Percentiles rank a stretch among this genome's conserved stretches.
Conservation (phyloP, 2,888 invertebrate species). For the Pristionchus exspectatus region DNA sequence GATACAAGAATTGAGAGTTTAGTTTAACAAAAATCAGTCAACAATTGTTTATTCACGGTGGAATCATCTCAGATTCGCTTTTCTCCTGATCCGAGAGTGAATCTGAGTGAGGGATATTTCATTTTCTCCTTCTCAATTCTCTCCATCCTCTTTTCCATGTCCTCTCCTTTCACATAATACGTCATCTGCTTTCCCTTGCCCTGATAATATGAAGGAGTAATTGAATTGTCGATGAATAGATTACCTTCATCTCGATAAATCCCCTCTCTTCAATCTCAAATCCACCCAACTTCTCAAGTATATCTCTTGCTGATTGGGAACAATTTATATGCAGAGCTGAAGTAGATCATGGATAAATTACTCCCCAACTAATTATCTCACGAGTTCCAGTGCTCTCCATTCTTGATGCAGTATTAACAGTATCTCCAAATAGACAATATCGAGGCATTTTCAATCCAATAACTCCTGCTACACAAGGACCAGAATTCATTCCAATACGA, state of each 20-base stretch:
- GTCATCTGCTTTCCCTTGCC: conserved; percentile 80
- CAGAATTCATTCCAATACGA: conserved; percentile 68
- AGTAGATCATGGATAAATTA: neutral
- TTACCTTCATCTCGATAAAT: conserved; percentile 80
- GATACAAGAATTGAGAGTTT: neutral
- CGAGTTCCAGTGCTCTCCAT: conserved; percentile 71
- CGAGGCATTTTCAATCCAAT: conserved; percentile 66
- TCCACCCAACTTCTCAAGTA: conserved; percentile 80
- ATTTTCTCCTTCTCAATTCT: conserved; percentile 62
- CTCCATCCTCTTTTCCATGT: conserved; percentile 70
- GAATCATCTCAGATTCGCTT: neutral
- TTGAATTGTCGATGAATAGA: neutral
- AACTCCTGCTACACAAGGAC: conserved; percentile 67
- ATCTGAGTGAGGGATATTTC: conserved; percentile 62
- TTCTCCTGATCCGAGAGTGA: conserved; percentile 49
- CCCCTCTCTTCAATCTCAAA: conserved; percentile 80
- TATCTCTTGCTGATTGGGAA: conserved; percentile 64
- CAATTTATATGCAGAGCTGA: conserved; percentile 67
- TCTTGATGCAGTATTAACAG: conserved; percentile 67
- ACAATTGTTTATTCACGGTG: neutral
- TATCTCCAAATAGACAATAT: conserved; percentile 68
- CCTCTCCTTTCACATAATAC: conserved; percentile 80
- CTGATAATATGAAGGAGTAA: conserved; percentile 65
- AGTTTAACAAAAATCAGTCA: neutral
- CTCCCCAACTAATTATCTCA: conserved; percentile 51